Base-by-base conservation (phyloP, 2,113 vertebrate species). In the Chionis minor region DNA sequence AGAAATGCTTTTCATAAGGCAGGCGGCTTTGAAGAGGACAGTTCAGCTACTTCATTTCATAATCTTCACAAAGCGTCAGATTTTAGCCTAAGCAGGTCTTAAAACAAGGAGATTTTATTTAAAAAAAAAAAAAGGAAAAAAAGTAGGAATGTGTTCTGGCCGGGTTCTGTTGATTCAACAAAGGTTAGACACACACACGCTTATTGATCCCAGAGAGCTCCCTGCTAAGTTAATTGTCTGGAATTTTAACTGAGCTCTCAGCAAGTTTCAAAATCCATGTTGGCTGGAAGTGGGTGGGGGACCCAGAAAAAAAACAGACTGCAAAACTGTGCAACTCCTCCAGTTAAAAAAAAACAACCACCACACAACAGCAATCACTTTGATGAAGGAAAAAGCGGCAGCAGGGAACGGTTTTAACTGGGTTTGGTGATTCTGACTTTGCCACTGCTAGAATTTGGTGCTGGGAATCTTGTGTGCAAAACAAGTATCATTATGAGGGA, bases 211-310 rank as follows among this genome's bases (percentile, higher is more conserved):
- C 94, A 92, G 94, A 91, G 95, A 97, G 91, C 88, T 96, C 93
- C 95, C 94, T 95, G 96, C 92, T 96, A 95, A 95, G 88, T 92
- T 95, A 97, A 95, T 96, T 96, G 95, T 94, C 95, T 93, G 95
- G 96, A 95, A 96, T 96, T 96, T 96, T 95, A 96, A 97, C 96
- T 95, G 97, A 97, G 93, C 84, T 97, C 96, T 94, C 95, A 97
- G 96, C 93, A 94, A 95, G 93, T 97, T 97, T 93, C 96, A 94
- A 97, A 97, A 97, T 91, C 91, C 86, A 88, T 95, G 94, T 66
- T 92, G 95, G 86, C 89, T 96, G 91, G 52, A 92, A 94, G 84
- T 92, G 89, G 91, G 91, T 96, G 95, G 91, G 92, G 91, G 82
- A 97, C 88, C 71, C 74, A 93, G 86, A 88, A 94, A 93, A 86